phyloP scores from a whole-genome alignment of 2,113 vertebrate species.

The Dasyprocta punctata region DNA sequence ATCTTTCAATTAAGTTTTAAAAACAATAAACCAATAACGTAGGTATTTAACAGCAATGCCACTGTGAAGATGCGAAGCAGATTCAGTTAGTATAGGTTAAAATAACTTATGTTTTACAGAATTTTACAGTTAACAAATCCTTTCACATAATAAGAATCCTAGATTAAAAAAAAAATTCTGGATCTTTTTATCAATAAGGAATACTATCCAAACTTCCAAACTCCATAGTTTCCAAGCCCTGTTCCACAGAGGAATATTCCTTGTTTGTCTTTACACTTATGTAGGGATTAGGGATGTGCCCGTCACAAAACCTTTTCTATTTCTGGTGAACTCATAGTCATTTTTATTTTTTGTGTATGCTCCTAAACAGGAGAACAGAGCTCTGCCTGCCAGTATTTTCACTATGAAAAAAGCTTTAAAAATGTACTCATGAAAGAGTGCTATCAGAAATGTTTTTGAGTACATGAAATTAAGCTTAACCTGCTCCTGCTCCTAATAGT shows the following conservation, averaged over 20 bases:
- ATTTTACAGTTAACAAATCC: background rate
- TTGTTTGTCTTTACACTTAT: slow-evolving; percentile 20
- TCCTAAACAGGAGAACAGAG: background rate
- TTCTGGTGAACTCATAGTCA: slow-evolving; percentile 29
- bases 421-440: background rate
- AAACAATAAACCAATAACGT: background rate
- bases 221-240: background rate
- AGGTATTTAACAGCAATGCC: slow-evolving; percentile 5
- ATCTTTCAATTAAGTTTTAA: slow-evolving; percentile 37
- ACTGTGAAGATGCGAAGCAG: background rate
- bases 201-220: background rate
- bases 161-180: background rate
- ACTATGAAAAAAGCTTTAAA: background rate
- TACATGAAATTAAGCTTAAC: slow-evolving; percentile 19
- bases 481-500: background rate
- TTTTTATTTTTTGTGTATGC: slow-evolving; percentile 13
- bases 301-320: background rate
- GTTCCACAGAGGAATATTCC: background rate
- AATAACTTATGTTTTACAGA: background rate
- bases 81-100: background rate
- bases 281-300: background rate
- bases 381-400: background rate
- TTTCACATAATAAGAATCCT: background rate
- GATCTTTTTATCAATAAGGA: background rate
- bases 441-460: slow-evolving; percentile 19